phyloP scores from a whole-genome alignment of 1,140 invertebrate genomes.

The Bombus confusus region DNA sequence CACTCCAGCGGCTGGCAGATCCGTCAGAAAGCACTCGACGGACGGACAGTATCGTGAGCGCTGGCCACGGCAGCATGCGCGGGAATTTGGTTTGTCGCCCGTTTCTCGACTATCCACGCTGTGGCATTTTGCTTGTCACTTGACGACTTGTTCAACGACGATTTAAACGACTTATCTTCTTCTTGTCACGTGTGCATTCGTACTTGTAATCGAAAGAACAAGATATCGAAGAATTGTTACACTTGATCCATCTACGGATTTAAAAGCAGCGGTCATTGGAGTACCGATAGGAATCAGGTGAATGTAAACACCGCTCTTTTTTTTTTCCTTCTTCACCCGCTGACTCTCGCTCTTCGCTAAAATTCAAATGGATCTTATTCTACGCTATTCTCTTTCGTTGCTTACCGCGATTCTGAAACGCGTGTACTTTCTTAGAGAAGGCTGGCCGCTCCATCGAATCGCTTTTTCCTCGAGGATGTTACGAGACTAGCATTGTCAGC shows the following conservation, averaged over 20 bases:
- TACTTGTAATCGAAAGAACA: neutral
- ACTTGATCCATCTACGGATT: neutral
- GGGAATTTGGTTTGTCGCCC: constrained; percentile 41
- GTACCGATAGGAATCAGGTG: constrained; percentile 41
- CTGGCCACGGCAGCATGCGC: constrained; percentile 63
- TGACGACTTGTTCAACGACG: neutral
- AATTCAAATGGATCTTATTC: neutral
- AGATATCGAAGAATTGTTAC: neutral
- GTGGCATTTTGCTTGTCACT: constrained; percentile 11
- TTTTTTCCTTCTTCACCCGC: neutral
- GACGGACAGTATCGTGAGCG: constrained; percentile 64
- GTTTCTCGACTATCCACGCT: neutral
- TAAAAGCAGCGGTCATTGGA: neutral
- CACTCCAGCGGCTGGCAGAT: constrained; percentile 44
- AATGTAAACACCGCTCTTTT: constrained; percentile 53
- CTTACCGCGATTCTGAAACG: neutral
- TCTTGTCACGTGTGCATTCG: neutral
- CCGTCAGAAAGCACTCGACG: constrained; percentile 64
- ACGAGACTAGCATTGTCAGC: constrained; percentile 68
- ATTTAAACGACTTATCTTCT: too few species aligned
- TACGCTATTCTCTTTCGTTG: neutral
- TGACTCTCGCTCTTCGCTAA: constrained; percentile 6
- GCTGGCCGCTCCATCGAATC: constrained; percentile 43
- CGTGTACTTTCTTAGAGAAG: constrained; percentile 34
- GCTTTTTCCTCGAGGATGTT: constrained; percentile 64